phyloP scores from a whole-genome alignment of 2,888 invertebrate species.

The Drosophila pullipes region DNA sequence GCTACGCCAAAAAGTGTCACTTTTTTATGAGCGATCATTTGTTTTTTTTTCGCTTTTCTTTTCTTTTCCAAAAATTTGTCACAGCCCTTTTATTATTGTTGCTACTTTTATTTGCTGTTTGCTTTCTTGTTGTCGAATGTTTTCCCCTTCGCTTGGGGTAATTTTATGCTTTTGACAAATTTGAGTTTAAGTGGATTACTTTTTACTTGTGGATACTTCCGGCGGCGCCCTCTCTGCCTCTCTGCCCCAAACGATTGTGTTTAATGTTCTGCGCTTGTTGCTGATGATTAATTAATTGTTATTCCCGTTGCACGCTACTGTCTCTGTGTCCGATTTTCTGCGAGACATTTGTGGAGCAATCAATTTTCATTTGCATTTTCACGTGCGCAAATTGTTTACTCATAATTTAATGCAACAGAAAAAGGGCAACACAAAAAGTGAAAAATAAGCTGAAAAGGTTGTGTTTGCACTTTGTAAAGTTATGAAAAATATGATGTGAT shows the following conservation, averaged over 20 bases:
- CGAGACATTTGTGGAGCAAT: conserved; percentile 47
- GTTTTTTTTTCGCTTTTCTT: conserved; percentile 26
- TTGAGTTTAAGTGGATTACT: conserved; percentile 80
- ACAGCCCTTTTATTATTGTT: conserved; percentile 27
- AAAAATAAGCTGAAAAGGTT: not conserved
- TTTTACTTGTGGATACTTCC: conserved; percentile 52
- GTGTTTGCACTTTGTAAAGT: not conserved
- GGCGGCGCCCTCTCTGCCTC: not conserved
- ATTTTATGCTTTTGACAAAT: conserved; percentile 76
- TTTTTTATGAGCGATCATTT: conserved; percentile 81
- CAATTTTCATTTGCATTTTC: conserved; percentile 56
- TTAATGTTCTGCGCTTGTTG: conserved; percentile 37
- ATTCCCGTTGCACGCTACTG: conserved; percentile 22
- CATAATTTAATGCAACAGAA: conserved; percentile 12
- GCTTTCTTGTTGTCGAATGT: conserved; percentile 55
- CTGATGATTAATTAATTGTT: conserved; percentile 75
- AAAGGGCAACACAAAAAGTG: not conserved
- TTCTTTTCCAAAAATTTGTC: conserved; percentile 18
- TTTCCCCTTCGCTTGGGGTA: conserved; percentile 40
- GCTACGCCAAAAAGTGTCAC: conserved; percentile 73
- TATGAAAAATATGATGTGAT: conserved; percentile 1
- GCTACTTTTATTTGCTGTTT: conserved; percentile 52
- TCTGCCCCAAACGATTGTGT: conserved; percentile 17
- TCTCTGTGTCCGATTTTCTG: conserved; percentile 24
- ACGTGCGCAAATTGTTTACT: conserved; percentile 4